A percentile compares a stretch with the other conserved stretches of the same genome.
These are phyloP conservation scores for Tachina lurida DNA, from an alignment of 2,888 invertebrate genomes.

Conservation along the genomic window DNA sequence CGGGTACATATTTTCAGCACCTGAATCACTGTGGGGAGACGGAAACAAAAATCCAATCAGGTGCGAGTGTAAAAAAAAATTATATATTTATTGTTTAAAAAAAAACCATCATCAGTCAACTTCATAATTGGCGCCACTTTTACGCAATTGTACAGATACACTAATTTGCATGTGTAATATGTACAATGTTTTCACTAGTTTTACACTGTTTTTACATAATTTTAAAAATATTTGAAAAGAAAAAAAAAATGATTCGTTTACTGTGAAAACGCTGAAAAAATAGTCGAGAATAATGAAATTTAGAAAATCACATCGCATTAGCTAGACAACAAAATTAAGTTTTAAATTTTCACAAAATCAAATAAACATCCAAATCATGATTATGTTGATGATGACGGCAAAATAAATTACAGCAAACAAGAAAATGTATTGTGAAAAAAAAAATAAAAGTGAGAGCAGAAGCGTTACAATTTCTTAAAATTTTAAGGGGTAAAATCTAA, in stretches of 20 bases:
- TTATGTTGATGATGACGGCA: constrained; percentile 42
- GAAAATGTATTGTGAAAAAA: constrained; percentile 8
- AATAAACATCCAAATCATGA: constrained; percentile 11
- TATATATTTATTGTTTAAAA: constrained; percentile 1
- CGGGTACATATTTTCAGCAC: neutral
- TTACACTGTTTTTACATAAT: neutral
- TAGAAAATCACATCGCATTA: constrained; percentile 3
- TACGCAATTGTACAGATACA: constrained; percentile 62
- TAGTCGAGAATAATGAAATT: neutral
- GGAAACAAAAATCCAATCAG: neutral
- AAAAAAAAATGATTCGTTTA: neutral
- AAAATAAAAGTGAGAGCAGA: neutral
- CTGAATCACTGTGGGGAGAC: neutral
- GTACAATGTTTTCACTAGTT: neutral
- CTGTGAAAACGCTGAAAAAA: neutral
- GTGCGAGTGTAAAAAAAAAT: neutral
- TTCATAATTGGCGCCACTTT: constrained; percentile 71
- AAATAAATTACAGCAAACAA: constrained; percentile 12
- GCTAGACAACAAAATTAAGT: neutral
- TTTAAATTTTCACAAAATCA: constrained; percentile 18
- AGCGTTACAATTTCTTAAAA: neutral
- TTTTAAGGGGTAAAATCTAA: no score
- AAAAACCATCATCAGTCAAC: constrained; percentile 67
- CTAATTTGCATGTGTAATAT: constrained; percentile 48
- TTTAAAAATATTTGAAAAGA: neutral